These are phyloP conservation scores for Biston stratarius DNA, from an alignment of 2,888 invertebrate genomes.

Conservation along the genomic window DNA sequence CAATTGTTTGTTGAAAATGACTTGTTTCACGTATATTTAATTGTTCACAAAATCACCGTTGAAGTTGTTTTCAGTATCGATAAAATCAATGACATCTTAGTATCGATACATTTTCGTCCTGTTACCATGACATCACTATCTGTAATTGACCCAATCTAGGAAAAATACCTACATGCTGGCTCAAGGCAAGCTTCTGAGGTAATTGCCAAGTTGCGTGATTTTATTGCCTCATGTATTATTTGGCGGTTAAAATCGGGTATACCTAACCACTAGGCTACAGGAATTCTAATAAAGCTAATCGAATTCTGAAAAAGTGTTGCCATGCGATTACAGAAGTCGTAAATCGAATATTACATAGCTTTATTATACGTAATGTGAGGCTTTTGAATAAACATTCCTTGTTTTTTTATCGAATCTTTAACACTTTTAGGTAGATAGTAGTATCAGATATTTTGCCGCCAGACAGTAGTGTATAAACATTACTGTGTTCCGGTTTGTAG, in stretches of 20 bases:
- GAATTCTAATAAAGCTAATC: conserved; percentile 44
- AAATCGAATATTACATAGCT: conserved; percentile 13
- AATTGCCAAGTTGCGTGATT: conserved; percentile 60
- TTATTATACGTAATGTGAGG: conserved; percentile 8
- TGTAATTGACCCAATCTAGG: conserved; percentile 17
- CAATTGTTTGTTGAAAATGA: too few relatives aligned
- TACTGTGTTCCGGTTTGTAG: too few relatives aligned
- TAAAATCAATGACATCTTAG: not conserved
- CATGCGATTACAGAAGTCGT: conserved; percentile 14
- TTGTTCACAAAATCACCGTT: too few relatives aligned
- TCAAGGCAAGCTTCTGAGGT: conserved; percentile 29
- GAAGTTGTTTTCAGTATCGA: not conserved
- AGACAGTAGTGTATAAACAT: too few relatives aligned
- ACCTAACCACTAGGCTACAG: conserved; percentile 36
- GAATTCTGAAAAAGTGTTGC: conserved; percentile 19
- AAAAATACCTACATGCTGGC: conserved; percentile 18
- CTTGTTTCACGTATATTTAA: too few relatives aligned
- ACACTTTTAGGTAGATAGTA: not conserved
- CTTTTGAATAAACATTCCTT: not conserved
- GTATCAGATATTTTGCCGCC: too few relatives aligned
- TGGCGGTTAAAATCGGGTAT: conserved; percentile 50
- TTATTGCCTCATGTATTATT: conserved; percentile 52
- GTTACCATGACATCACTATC: conserved; percentile 13
- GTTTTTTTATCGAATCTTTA: not conserved
- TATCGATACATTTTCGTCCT: not conserved